A percentile compares a stretch with the other conserved stretches of the same genome.
phyloP scores from a whole-genome alignment of 2,797 vertebrate genomes.

The Antrozous pallidus region DNA sequence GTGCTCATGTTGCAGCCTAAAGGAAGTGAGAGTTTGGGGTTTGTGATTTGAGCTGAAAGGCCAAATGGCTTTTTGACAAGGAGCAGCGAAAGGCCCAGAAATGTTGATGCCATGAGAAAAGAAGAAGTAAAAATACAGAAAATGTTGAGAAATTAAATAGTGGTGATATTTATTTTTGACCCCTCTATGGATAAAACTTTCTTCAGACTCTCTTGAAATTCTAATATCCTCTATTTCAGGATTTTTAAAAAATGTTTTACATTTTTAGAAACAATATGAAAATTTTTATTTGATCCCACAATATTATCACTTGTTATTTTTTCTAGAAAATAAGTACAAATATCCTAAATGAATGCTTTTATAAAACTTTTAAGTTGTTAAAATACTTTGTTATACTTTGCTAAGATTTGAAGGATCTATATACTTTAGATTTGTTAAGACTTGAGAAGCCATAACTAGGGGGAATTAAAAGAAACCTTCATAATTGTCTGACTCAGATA shows the following conservation, averaged over 20 bases:
- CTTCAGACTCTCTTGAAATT: not conserved
- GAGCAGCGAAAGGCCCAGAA: slow-evolving; percentile 37
- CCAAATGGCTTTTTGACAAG: slow-evolving; percentile 54
- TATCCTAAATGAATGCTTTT: not conserved
- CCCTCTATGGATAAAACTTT: not conserved
- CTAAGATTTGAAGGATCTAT: not conserved
- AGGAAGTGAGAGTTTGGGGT: slow-evolving; percentile 57
- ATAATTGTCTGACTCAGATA: not conserved
- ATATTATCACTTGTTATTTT: not conserved
- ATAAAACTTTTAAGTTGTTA: not conserved
- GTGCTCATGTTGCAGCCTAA: slow-evolving; percentile 56
- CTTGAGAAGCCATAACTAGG: not conserved
- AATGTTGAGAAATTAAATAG: slow-evolving; percentile 20
- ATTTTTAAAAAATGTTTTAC: not conserved
- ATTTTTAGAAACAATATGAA: not conserved
- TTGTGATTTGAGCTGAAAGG: slow-evolving; percentile 65
- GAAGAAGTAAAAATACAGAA: slow-evolving; percentile 39
- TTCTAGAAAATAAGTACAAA: slow-evolving; percentile 25
- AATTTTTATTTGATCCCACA: not conserved
- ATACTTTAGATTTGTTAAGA: not conserved
- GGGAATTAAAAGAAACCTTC: not conserved
- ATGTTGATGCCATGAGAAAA: slow-evolving; percentile 42
- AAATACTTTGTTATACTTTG: not conserved
- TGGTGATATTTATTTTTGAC: slow-evolving; percentile 12
- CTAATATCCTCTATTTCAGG: slow-evolving; percentile 11